These are phyloP conservation scores for Falco novaeseelandiae DNA, from an alignment of 2,797 vertebrate genomes.

Conservation along the genomic window DNA sequence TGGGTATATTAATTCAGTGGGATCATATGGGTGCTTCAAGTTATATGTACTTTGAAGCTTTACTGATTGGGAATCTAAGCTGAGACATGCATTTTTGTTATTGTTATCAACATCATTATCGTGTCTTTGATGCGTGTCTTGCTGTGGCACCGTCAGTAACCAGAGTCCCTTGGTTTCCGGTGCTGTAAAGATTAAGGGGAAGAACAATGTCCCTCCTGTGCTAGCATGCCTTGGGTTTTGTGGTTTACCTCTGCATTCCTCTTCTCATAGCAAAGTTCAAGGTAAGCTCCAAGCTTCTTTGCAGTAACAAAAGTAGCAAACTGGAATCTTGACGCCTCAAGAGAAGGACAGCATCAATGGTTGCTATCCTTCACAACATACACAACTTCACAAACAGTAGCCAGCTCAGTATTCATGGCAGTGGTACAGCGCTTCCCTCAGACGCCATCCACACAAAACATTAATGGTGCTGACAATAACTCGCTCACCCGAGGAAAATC, in stretches of 20 bases:
- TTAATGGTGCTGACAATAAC: neutral
- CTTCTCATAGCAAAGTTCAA: neutral
- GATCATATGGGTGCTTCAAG: neutral
- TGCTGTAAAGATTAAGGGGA: neutral
- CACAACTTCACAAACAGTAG: neutral
- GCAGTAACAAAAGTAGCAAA: neutral
- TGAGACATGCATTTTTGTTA: neutral
- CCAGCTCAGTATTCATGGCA: neutral
- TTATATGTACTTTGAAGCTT: neutral
- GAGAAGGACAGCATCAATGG: neutral
- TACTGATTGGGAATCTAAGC: neutral
- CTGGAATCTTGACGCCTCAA: neutral
- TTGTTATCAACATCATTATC: neutral
- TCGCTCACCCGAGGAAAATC: neutral
- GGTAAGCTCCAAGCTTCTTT: neutral
- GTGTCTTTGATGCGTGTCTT: neutral
- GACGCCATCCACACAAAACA: neutral
- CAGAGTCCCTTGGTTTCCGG: neutral
- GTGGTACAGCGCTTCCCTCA: neutral
- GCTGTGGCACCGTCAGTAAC: neutral
- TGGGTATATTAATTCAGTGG: neutral
- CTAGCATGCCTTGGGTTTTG: neutral
- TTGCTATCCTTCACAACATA: neutral
- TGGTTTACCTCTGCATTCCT: fast-evolving
- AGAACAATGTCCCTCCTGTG: neutral